Conservation (phyloP, 2,888 invertebrate genomes). For the Cheilosia grossa region DNA sequence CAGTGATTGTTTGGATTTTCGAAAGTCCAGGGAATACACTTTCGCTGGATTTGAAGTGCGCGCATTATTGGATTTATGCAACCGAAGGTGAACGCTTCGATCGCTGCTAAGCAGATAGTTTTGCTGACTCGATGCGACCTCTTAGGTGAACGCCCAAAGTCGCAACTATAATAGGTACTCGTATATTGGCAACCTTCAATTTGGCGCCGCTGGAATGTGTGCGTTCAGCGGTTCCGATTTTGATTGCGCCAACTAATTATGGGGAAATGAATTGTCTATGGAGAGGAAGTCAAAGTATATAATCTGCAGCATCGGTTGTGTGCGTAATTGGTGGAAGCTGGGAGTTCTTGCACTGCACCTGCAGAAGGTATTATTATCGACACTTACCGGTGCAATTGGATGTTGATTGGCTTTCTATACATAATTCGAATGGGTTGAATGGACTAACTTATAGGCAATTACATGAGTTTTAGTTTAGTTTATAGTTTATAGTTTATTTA, state of each 20-base stretch:
- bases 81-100: slow-evolving; percentile 58
- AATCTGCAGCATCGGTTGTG: slow-evolving; percentile 5
- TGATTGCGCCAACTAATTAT: slow-evolving; percentile 50
- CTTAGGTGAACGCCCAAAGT: slow-evolving; percentile 60
- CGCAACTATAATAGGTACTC: not conserved
- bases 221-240: slow-evolving; percentile 34
- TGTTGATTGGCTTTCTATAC: not conserved
- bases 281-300: slow-evolving; percentile 23
- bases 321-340: slow-evolving; percentile 49
- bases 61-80: slow-evolving; percentile 69
- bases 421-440: not conserved
- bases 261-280: slow-evolving; percentile 41
- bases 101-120: slow-evolving; percentile 39
- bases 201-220: slow-evolving; percentile 29
- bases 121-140: slow-evolving; percentile 41
- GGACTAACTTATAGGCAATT: not conserved
- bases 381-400: slow-evolving; percentile 3
- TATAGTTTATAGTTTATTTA: no score
- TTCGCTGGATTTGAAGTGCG: slow-evolving; percentile 60
- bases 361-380: slow-evolving; percentile 2
- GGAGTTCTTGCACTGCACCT: not conserved
- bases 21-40: slow-evolving; percentile 66
- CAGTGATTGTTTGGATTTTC: slow-evolving; percentile 65
- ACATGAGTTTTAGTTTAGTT: no score
- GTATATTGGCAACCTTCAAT: slow-evolving; percentile 55